A percentile compares a stretch with the other conserved stretches of the same genome.
These are phyloP conservation scores for Linepithema humile DNA, from an alignment of 1,140 invertebrate species.

Conservation along the genomic window DNA sequence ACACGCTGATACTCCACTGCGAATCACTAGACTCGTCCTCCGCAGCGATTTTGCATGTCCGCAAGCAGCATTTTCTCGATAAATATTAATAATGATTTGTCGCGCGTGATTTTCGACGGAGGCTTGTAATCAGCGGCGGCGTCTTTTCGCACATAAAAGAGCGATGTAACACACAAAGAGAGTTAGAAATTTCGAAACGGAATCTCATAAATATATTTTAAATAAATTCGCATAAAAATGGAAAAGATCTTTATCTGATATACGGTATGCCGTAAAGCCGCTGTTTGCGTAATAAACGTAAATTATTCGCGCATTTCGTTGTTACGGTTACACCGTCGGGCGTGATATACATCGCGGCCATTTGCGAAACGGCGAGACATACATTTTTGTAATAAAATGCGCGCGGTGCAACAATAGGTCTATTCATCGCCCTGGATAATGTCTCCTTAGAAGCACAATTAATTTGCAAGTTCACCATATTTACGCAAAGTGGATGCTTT, in stretches of 20 bases:
- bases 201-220: constrained; percentile 44
- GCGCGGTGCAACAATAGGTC: not conserved
- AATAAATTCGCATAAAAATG: constrained; percentile 15
- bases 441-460: not conserved
- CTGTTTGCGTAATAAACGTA: constrained; percentile 44
- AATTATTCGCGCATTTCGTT: constrained; percentile 47
- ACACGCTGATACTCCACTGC: constrained; percentile 35
- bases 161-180: not conserved
- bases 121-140: not conserved
- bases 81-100: constrained; percentile 1
- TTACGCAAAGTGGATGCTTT: not conserved
- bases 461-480: not conserved
- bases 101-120: not conserved
- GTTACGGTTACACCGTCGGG: constrained; percentile 32
- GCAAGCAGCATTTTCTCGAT: not conserved
- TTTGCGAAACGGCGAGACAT: constrained; percentile 26
- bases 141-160: not conserved
- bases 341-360: constrained; percentile 39
- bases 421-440: not conserved
- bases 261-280: constrained; percentile 17
- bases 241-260: constrained; percentile 30
- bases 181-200: constrained; percentile 17
- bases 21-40: constrained; percentile 27
- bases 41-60: constrained; percentile 4
- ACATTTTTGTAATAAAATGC: constrained; percentile 23